Percentiles rank a stretch among this genome's conserved stretches.
Conservation (phyloP, 2,888 invertebrate genomes). For the Blastobasis lacticolella region DNA sequence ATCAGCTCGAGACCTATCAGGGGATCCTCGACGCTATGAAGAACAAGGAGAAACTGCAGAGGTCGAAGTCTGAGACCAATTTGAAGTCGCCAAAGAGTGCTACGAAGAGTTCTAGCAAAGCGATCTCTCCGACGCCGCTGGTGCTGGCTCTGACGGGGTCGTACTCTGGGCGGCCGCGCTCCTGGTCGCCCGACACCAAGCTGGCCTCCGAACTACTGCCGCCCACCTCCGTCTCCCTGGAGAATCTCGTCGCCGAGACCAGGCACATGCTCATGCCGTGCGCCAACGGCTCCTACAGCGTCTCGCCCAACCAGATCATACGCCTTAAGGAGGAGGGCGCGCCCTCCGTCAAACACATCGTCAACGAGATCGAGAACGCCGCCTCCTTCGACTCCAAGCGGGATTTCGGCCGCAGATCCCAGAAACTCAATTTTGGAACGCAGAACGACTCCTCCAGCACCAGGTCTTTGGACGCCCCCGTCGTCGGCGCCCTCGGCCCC, state of each 20-base stretch:
- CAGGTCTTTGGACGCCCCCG: conserved; percentile 20
- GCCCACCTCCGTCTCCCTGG: conserved; percentile 80
- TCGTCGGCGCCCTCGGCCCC: conserved; percentile 11
- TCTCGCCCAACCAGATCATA: conserved; percentile 92
- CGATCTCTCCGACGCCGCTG: conserved; percentile 76
- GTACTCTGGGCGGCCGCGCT: conserved; percentile 75
- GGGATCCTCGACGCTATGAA: conserved; percentile 97
- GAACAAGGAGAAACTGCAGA: conserved; percentile 92
- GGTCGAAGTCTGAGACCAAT: conserved; percentile 95
- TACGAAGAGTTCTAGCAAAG: conserved; percentile 71
- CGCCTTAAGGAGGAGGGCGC: conserved; percentile 81
- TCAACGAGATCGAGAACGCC: conserved; percentile 80
- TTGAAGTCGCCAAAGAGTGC: conserved; percentile 80
- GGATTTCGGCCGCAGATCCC: conserved; percentile 37
- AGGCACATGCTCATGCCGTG: conserved; percentile 89
- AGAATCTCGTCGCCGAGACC: conserved; percentile 78
- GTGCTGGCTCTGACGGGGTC: conserved; percentile 71
- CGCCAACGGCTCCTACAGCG: conserved; percentile 90
- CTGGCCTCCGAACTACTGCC: conserved; percentile 75
- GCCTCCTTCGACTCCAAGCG: conserved; percentile 46
- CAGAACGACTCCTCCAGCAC: conserved; percentile 6
- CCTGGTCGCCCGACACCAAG: conserved; percentile 82
- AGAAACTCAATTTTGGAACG: conserved; percentile 38
- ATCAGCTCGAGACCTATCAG: conserved; percentile 96
- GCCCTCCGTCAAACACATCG: conserved; percentile 80